phyloP scores from a whole-genome alignment of 2,888 invertebrate genomes.

The Stenurella melanura region DNA sequence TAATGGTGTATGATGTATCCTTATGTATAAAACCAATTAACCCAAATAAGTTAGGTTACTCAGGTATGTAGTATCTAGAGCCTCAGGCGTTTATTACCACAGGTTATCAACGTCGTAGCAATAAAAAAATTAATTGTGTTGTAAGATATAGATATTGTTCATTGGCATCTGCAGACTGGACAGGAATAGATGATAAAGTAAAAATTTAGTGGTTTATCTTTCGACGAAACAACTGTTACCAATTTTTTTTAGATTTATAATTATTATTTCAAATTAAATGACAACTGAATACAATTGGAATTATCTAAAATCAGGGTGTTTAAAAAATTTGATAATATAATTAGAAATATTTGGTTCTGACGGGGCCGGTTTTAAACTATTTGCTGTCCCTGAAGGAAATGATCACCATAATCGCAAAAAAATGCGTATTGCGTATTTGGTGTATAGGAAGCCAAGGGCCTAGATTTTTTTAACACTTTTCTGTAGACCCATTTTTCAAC shows the following conservation, averaged over 20 bases:
- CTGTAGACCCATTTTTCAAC: too few relatives aligned
- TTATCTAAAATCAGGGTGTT: background rate
- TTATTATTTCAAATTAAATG: background rate
- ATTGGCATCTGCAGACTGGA: background rate
- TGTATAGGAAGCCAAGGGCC: too few relatives aligned
- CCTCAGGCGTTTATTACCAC: background rate
- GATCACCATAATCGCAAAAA: too few relatives aligned
- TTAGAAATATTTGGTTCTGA: background rate
- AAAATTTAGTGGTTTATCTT: slow-evolving; percentile 1
- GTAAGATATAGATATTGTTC: background rate
- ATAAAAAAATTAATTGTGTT: background rate
- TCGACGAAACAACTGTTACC: slow-evolving; percentile 2
- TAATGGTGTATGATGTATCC: background rate
- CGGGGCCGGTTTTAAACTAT: background rate
- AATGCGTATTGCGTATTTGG: too few relatives aligned
- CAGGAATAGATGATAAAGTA: background rate
- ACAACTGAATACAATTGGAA: slow-evolving; percentile 2
- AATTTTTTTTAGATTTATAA: background rate
- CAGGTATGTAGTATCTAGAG: slow-evolving; percentile 1
- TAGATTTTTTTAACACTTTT: too few relatives aligned
- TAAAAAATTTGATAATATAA: background rate
- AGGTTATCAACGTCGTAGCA: background rate
- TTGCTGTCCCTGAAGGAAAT: too few relatives aligned
- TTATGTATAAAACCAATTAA: slow-evolving; percentile 1
- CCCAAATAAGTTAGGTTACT: slow-evolving; percentile 1